Evolutionary conservation across 2,113 vertebrate species (phyloP).

Genomic region (Trochalopteron elliotii): DNA sequence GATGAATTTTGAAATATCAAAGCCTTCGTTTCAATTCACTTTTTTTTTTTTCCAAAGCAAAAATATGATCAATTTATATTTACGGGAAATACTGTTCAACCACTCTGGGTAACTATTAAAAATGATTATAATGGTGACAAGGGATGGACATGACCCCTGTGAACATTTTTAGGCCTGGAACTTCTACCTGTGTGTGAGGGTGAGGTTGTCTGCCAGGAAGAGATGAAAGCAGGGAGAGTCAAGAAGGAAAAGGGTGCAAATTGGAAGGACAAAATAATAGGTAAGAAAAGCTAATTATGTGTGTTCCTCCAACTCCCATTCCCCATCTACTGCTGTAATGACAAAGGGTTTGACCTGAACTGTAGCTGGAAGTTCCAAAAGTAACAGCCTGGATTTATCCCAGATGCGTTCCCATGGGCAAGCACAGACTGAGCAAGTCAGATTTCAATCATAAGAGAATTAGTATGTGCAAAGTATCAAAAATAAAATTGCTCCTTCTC

Average conservation of each 20-base stretch:
- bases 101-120: neutral
- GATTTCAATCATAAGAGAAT: neutral
- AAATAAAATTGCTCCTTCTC: neutral
- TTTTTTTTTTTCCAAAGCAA: neutral
- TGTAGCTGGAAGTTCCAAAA: neutral
- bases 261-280: neutral
- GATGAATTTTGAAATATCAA: neutral
- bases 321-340: neutral
- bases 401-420: neutral
- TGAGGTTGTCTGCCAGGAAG: neutral
- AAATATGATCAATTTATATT: neutral
- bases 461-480: neutral
- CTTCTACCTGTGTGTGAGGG: neutral
- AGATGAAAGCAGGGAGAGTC: neutral
- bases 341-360: neutral
- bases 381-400: neutral
- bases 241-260: neutral
- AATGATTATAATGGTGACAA: neutral
- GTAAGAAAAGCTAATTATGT: neutral
- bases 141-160: neutral
- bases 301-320: neutral
- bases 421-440: neutral
- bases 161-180: neutral
- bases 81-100: neutral
- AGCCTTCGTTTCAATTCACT: neutral